Evolutionary conservation across 2,888 invertebrate species (phyloP), one percentile per base, ranked within the genome.

Genomic region (Amiota mariae): DNA sequence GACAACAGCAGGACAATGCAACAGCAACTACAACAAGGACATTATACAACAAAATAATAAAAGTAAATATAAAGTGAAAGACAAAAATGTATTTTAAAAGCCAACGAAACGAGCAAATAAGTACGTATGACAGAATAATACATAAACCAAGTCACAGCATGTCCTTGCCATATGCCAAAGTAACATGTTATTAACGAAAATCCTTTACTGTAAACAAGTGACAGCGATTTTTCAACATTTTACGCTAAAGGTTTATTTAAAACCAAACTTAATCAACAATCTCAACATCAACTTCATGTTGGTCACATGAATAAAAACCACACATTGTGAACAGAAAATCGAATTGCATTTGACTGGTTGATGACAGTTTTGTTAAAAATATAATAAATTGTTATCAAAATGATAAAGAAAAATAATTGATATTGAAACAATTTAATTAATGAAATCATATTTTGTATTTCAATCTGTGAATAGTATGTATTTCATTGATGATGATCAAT

Each of bases 121-220:
- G 36, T 36, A 36, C 36, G 36, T 36, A 6, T 36, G 36, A 36
- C 36, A 36, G 36, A 36, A 36, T 36, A 36, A 36, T 36, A 36
- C 6, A 36, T 36, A 36, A 36, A 9, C 54, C 11, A 54, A 54
- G 54, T 13, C 36, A 63, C n/a, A 36, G 46, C 63, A 63, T 63
- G 63, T 63, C 46, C 13, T 46, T 63, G 63, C 46, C 11, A 11
- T 18, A 63, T 13, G 46, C 63, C 46, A 36, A 24, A 13, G 18
- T 48, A 66, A 48, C 48, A 66, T 48, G 66, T 66, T 48, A 48
- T 66, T 66, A 66, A 36, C 11, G 49, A 66, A 66, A 66, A 48
- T 66, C 66, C 68, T 68, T 68, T 68, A 54, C 12, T 10, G 10
- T 24, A 36, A 18, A 36, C 36, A 6, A 18, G 20, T 66, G 48